Base-by-base conservation (phyloP, 1,140 invertebrate genomes). In the Trichonephila clavata region DNA sequence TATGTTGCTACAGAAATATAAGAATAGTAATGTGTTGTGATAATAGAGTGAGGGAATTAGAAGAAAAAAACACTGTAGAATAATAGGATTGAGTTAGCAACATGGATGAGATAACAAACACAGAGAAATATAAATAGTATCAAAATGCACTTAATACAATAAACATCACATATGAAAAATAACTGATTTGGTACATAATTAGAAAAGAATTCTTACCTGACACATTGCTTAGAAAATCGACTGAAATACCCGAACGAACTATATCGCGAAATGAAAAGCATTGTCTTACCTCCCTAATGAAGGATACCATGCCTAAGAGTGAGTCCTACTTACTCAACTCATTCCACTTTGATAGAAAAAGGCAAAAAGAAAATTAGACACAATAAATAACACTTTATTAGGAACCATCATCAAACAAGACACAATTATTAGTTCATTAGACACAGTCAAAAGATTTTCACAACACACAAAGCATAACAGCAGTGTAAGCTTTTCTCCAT, bases 311-410 rank as follows among this genome's bases (percentile, higher is more conserved):
- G 27, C 61, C 68, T 20, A 50, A 71, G 18, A 88, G 27, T 57
- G 4, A 84, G 90, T n/a, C 39, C 65, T 63, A 81, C 88, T 80
- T 91, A 81, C 60, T 50, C n/a, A 80, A 92, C 50, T 32, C 20
- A 32, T 1, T 16, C 60, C 84, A 57, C 8, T 68, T 13, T 24
- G n/a, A 84, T 61, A 90, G n/a, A 81, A 24, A 59, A 80, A 90
- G n/a, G 39, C 81, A 80, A 60, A 32, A 81, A n/a, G n/a, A 90
- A 90, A 50, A 65, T 71, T 90, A 77, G 27, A 16, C 50, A 92
- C 81, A 92, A 80, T 92, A 63, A 65, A 84, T 84, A 84, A 92
- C n/a, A 81, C 60, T 92, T 92, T 92, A 92, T 92, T 92, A 84
- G 90, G 90, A 92, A 92, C 50, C 65, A 77, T 77, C 63, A 43